phyloP scores from a whole-genome alignment of 2,113 vertebrate genomes.

The Panurus biarmicus region DNA sequence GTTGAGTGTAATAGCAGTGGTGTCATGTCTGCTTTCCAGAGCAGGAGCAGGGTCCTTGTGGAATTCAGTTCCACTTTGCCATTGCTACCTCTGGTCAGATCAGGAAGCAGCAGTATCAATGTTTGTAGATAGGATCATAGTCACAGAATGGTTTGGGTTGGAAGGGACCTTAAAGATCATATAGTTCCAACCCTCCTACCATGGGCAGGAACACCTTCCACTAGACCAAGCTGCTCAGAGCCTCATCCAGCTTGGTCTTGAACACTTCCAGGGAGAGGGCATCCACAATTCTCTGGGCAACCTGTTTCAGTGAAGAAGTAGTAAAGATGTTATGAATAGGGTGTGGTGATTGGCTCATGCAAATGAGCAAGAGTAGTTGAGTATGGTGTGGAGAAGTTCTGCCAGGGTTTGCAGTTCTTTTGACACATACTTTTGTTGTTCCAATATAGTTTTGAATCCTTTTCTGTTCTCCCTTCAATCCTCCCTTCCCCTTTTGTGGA shows the following conservation, averaged over 20 bases:
- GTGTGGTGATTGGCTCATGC: no score
- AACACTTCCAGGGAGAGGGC: background rate
- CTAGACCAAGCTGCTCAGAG: background rate
- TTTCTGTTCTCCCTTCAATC: no score
- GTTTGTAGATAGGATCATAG: background rate
- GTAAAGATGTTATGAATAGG: background rate
- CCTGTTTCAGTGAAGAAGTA: background rate
- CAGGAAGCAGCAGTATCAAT: background rate
- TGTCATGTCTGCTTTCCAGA: background rate
- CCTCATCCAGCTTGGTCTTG: background rate
- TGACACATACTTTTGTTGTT: no score
- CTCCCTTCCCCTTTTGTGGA: no score
- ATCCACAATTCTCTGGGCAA: background rate
- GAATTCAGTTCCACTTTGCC: background rate
- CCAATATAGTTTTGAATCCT: no score
- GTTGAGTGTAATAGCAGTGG: background rate
- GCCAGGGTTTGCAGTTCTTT: no score
- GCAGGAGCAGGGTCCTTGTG: background rate
- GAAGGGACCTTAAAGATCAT: background rate
- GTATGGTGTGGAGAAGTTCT: no score
- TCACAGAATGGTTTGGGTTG: background rate
- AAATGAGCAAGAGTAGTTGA: no score
- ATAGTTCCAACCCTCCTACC: background rate
- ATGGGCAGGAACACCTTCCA: background rate
- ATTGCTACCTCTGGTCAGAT: background rate